phyloP scores from a whole-genome alignment of 2,797 vertebrate species.

The Harpagifer antarcticus region DNA sequence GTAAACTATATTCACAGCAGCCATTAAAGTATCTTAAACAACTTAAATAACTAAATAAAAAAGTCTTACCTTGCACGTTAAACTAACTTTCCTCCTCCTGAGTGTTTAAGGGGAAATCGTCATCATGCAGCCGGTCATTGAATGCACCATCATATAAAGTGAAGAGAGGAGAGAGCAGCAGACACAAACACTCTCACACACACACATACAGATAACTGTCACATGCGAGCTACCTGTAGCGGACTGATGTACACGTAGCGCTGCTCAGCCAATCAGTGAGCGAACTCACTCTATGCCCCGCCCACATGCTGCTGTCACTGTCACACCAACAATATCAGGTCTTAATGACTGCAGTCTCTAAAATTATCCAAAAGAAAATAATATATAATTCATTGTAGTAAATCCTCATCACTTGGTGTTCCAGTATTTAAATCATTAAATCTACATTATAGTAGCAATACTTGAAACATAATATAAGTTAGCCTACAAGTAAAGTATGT shows the following conservation, averaged over 20 bases:
- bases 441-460: background rate
- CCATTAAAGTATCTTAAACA: background rate
- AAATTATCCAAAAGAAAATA: background rate
- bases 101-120: slow-evolving; percentile 6
- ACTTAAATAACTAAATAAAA: background rate
- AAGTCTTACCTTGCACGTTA: slow-evolving; percentile 55
- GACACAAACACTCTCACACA: slow-evolving; percentile 18
- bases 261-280: slow-evolving; percentile 82
- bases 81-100: slow-evolving; percentile 32
- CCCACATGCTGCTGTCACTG: background rate
- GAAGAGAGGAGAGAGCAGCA: slow-evolving; percentile 6
- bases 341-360: background rate
- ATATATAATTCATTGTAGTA: background rate
- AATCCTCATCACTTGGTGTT: background rate
- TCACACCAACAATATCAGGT: background rate
- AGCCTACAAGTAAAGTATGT: no score
- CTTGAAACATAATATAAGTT: no score
- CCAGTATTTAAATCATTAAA: background rate
- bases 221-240: slow-evolving; percentile 82
- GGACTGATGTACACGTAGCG: slow-evolving; percentile 85
- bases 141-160: slow-evolving; percentile 32
- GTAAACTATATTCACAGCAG: background rate
- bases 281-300: slow-evolving; percentile 1
- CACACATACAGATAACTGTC: slow-evolving; percentile 58
- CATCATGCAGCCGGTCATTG: slow-evolving; percentile 30